phyloP scores from a whole-genome alignment of 2,113 vertebrate species.

The Ellobius talpinus region DNA sequence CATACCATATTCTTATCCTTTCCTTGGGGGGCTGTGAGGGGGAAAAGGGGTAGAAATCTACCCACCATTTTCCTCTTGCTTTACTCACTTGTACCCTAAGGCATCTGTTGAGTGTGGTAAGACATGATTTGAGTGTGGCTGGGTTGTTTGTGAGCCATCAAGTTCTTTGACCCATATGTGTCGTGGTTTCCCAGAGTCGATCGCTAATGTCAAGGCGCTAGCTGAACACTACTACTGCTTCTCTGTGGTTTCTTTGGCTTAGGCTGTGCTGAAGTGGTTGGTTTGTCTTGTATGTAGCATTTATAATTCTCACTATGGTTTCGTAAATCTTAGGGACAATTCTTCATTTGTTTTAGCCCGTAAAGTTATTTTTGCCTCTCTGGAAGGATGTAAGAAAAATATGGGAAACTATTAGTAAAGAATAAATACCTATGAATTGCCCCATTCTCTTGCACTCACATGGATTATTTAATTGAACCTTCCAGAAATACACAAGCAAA shows the following conservation, averaged over 20 bases:
- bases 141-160: not conserved
- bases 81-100: not conserved
- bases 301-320: not conserved
- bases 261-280: not conserved
- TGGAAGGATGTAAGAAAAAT: conserved; percentile 24
- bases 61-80: not conserved
- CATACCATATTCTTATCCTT: not conserved
- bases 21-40: not conserved
- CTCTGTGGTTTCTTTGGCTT: not conserved
- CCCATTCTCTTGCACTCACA: not conserved
- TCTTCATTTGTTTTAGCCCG: conserved; percentile 14
- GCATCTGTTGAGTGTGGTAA: conserved; percentile 17
- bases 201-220: not conserved
- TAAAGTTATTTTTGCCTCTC: conserved; percentile 50
- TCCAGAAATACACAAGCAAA: not conserved
- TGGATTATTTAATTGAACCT: conserved; percentile 34
- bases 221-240: not conserved
- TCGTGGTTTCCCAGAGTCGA: not conserved
- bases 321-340: not conserved
- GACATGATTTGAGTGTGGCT: conserved; percentile 17
- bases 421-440: not conserved
- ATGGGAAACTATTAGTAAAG: not conserved
- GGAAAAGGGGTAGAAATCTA: not conserved
- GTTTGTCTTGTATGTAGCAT: not conserved
- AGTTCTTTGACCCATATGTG: not conserved